These are phyloP conservation scores for Micrastur ruficollis DNA, from an alignment of 2,797 vertebrate species.

Conservation along the genomic window DNA sequence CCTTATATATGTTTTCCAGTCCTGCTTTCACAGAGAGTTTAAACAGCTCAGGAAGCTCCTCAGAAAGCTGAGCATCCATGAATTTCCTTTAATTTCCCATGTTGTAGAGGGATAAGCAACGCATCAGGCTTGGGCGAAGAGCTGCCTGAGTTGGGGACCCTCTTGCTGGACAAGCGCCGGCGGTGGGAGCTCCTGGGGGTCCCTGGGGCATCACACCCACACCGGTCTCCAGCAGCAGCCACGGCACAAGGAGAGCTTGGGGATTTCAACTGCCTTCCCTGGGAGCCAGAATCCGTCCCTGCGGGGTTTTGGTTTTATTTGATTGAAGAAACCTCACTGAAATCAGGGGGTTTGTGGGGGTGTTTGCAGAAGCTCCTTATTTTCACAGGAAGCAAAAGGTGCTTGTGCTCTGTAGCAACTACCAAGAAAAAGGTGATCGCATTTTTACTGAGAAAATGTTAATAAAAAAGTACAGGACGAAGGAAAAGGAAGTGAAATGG, in stretches of 20 bases:
- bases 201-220: not conserved
- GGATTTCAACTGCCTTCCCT: not conserved
- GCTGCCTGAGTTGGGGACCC: not conserved
- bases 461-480: rapidly evolving
- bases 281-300: not conserved
- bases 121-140: not conserved
- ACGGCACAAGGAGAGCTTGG: rapidly evolving
- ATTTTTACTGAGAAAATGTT: not conserved
- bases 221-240: not conserved
- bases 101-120: not conserved
- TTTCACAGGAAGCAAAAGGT: not conserved
- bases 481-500: not conserved
- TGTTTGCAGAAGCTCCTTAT: not conserved
- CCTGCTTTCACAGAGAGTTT: not conserved
- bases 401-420: not conserved
- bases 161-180: not conserved
- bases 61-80: not conserved
- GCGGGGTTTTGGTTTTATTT: rapidly evolving
- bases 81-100: not conserved
- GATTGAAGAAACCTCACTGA: not conserved
- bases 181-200: not conserved
- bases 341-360: not conserved
- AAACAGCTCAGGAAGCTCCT: not conserved
- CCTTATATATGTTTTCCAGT: not conserved
- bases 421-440: not conserved